These are phyloP conservation scores for Agrypnia vestita DNA, from an alignment of 1,140 invertebrate genomes.

Conservation along the genomic window DNA sequence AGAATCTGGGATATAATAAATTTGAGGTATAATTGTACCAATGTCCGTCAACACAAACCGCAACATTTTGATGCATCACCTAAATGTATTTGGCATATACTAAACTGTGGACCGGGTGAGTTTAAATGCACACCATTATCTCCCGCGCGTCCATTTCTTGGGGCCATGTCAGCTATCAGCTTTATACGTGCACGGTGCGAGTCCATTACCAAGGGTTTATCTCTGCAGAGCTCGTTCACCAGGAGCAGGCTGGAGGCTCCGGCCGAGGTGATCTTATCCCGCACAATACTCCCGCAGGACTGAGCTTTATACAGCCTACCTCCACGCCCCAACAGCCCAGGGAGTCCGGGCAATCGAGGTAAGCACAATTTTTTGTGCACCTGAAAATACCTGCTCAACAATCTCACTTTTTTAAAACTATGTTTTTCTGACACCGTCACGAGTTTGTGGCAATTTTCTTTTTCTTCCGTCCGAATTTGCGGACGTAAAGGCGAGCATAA, in stretches of 20 bases:
- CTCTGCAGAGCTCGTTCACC: slow-evolving; percentile 58
- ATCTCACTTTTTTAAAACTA: slow-evolving; percentile 74
- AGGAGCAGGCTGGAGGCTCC: slow-evolving; percentile 59
- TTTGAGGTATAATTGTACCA: slow-evolving; percentile 35
- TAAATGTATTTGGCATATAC: slow-evolving; percentile 74
- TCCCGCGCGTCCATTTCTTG: too few species aligned
- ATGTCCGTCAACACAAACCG: slow-evolving; percentile 73
- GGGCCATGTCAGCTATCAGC: slow-evolving; percentile 53
- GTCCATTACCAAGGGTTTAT: slow-evolving; percentile 57
- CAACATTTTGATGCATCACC: slow-evolving; percentile 75
- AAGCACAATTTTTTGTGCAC: slow-evolving; percentile 65
- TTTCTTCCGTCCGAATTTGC: slow-evolving; percentile 65
- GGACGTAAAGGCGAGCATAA: slow-evolving; percentile 46
- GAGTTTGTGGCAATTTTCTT: slow-evolving; percentile 68
- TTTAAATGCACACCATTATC: too few species aligned
- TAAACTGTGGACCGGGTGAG: slow-evolving; percentile 42
- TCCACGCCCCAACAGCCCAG: slow-evolving; percentile 72
- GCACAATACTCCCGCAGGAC: slow-evolving; percentile 75
- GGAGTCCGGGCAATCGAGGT: slow-evolving; percentile 72
- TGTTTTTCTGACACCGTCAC: slow-evolving; percentile 67
- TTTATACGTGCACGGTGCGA: slow-evolving; percentile 56
- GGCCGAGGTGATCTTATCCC: slow-evolving; percentile 64
- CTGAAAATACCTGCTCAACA: slow-evolving; percentile 79
- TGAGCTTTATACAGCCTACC: slow-evolving; percentile 75
- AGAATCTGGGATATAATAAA: slow-evolving; percentile 29